Conservation (phyloP, 1,140 invertebrate species). For the Marisa cornuarietis region DNA sequence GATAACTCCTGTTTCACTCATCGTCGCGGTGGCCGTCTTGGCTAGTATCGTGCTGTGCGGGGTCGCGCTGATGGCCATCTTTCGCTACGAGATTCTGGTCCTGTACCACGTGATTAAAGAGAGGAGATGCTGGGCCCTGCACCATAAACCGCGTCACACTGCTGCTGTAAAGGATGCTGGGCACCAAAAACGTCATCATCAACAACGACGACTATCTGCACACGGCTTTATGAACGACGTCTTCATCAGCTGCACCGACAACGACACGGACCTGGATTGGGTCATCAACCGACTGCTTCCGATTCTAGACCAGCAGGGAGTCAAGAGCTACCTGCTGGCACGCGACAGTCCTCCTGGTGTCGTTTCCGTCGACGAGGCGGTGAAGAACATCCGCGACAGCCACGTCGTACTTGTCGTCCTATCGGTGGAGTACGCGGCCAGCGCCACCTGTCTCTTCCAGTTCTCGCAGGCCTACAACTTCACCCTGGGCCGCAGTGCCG, state of each 20-base stretch:
- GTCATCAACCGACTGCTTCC: not conserved
- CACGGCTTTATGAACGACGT: not conserved
- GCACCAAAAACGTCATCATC: too few relatives aligned
- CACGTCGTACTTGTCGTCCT: not conserved
- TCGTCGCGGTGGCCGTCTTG: too few relatives aligned
- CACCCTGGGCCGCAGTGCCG: not conserved
- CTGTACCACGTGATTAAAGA: too few relatives aligned
- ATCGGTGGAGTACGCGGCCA: not conserved
- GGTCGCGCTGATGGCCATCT: too few relatives aligned
- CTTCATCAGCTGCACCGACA: not conserved
- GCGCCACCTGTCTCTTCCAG: slow-evolving; percentile 1
- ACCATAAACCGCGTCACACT: not conserved
- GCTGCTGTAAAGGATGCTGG: too few relatives aligned
- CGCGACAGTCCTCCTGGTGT: not conserved
- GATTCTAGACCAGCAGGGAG: not conserved
- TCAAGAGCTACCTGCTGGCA: not conserved
- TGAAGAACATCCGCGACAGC: not conserved
- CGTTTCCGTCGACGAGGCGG: not conserved
- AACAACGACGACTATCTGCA: not conserved
- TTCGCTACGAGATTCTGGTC: too few relatives aligned
- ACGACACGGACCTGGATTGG: not conserved
- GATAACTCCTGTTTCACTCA: too few relatives aligned
- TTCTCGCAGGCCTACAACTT: slow-evolving; percentile 9
- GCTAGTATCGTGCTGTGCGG: too few relatives aligned
- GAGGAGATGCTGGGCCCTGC: too few relatives aligned